A percentile compares a stretch with the other conserved stretches of the same genome.
Evolutionary conservation across 2,797 vertebrate genomes (phyloP).

Genomic region (Sorex maritimensis): DNA sequence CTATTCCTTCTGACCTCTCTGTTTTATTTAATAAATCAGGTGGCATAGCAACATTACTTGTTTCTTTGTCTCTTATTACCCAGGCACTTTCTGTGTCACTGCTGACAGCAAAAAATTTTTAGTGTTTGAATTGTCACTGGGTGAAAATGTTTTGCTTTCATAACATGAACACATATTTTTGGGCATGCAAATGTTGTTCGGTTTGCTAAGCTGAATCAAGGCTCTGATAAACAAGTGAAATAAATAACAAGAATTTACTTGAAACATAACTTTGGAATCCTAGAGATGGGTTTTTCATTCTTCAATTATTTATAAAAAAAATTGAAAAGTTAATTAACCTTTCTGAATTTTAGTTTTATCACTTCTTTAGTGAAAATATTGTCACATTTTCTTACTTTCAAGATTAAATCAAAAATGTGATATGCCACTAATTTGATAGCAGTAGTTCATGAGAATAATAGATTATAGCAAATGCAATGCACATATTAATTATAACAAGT

Average conservation of each 20-base stretch:
- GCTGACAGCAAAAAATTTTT: slow-evolving; percentile 45
- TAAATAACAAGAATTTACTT: slow-evolving; percentile 59
- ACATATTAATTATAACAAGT: slow-evolving; percentile 7
- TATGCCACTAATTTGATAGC: slow-evolving; percentile 9
- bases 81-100: slow-evolving; percentile 37
- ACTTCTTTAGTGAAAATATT: slow-evolving; percentile 10
- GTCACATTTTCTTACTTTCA: slow-evolving; percentile 56
- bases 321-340: slow-evolving; percentile 52
- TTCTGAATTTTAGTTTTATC: slow-evolving; percentile 64
- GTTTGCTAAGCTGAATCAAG: slow-evolving; percentile 12
- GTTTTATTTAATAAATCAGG: slow-evolving; percentile 58
- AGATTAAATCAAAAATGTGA: slow-evolving; percentile 12
- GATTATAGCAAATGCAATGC: slow-evolving; percentile 24
- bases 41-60: slow-evolving; percentile 48
- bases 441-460: slow-evolving; percentile 53
- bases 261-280: slow-evolving; percentile 20
- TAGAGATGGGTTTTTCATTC: slow-evolving; percentile 1
- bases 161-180: slow-evolving; percentile 65
- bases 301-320: slow-evolving; percentile 44
- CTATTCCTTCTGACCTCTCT: slow-evolving; percentile 54
- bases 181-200: slow-evolving; percentile 61
- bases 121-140: slow-evolving; percentile 62
- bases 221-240: slow-evolving; percentile 31
- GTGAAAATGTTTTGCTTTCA: slow-evolving; percentile 68
- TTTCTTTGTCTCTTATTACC: slow-evolving; percentile 52